A percentile compares a stretch with the other conserved stretches of the same genome.
Evolutionary conservation across 2,888 invertebrate genomes (phyloP).

Genomic region (Eurytoma adleriae): DNA sequence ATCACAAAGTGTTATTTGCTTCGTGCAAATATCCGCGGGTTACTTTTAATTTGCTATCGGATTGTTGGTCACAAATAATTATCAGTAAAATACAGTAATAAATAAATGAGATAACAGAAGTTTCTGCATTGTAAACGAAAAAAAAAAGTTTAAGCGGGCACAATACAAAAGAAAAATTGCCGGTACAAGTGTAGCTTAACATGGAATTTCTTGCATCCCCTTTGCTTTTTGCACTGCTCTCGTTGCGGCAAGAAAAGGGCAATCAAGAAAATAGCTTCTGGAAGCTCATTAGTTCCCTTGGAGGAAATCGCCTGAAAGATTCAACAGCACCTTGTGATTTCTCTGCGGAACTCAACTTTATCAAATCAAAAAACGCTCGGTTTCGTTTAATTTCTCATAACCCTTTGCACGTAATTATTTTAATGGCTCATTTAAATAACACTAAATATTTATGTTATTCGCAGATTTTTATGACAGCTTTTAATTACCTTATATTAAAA

Average conservation of each 20-base stretch:
- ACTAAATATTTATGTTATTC: constrained; percentile 3
- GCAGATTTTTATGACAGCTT: too few species aligned
- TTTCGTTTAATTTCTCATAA: constrained; percentile 2
- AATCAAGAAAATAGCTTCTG: constrained; percentile 58
- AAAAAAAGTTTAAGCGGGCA: too few species aligned
- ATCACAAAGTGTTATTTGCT: too few species aligned
- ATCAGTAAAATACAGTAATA: too few species aligned
- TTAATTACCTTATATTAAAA: too few species aligned
- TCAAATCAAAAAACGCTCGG: constrained; percentile 22
- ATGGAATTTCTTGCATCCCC: constrained; percentile 26
- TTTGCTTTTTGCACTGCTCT: constrained; percentile 7
- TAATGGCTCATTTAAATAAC: too few species aligned
- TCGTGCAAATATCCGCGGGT: too few species aligned
- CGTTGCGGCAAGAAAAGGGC: constrained; percentile 38
- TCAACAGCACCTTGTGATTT: constrained; percentile 44
- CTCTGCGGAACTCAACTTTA: constrained; percentile 23
- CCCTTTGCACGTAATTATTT: neutral
- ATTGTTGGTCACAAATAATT: too few species aligned
- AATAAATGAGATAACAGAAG: too few species aligned
- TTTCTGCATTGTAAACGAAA: too few species aligned
- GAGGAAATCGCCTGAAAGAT: constrained; percentile 54
- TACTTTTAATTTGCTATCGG: too few species aligned
- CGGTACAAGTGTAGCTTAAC: constrained; percentile 9
- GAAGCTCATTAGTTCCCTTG: constrained; percentile 48
- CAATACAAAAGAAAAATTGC: neutral